Evolutionary conservation across 1,140 invertebrate genomes (phyloP), one percentile per base, ranked within the genome.

Genomic region (Gryllus bimaculatus): DNA sequence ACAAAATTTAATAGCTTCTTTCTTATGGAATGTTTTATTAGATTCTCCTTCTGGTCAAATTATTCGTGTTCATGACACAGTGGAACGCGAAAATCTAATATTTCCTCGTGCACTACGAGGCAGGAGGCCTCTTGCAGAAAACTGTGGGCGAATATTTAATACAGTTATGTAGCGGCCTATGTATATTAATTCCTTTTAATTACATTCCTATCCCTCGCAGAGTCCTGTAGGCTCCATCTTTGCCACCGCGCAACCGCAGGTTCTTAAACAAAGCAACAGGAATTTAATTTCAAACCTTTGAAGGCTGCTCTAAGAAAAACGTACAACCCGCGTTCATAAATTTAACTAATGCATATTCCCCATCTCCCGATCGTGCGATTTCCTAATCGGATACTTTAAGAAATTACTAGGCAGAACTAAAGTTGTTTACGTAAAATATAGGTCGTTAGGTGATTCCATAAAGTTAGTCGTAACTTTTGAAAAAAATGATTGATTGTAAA

Each of bases 401-500:
- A 66, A 66, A 66, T 66, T 66, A 66, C 18, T 66, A 66, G 54
- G 54, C 54, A 66, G 54, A 66, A 66, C 10, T 66, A 66, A 66
- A 66, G 54, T 66, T 66, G 54, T 66, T 66, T 66, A 66, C 54
- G 10, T 66, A 66, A 66, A 66, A 66, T 66, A 66, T 66, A 66
- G 54, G 54, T 66, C 10, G 54, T 66, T 66, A 66, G 54, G 54
- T 66, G 10, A 66, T 66, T 66, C 54, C 54, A 66, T 66, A 13
- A 66, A 66, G 54, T 66, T 66, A 66, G 54, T 66, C 54, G 54
- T 66, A 66, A 66, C 54, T 66, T 66, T 18, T 18, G 54, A 18
- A 66, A 66, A 66, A 66, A 66, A 66, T 66, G 54, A 66, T 66
- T 66, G 54, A 66, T 66, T 66, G 54, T 66, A 66, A 66, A 66